A percentile compares a stretch with the other conserved stretches of the same genome.
These are phyloP conservation scores for Oryzias celebensis DNA, from an alignment of 2,113 vertebrate genomes.

Conservation along the genomic window DNA sequence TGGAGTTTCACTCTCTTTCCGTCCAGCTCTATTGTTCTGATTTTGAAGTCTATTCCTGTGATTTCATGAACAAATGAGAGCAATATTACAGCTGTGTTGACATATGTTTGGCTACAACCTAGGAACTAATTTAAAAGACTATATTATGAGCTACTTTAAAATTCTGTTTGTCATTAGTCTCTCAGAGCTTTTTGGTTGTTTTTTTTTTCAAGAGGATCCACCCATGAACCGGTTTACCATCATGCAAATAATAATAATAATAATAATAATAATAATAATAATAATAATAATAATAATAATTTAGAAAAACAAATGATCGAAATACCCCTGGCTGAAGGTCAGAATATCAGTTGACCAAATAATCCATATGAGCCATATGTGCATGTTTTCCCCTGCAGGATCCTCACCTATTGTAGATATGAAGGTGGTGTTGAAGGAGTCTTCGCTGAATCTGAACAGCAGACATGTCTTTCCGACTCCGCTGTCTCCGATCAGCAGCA, in stretches of 20 bases:
- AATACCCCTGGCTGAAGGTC: too few relatives aligned
- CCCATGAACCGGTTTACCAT: neutral
- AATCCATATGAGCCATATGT: neutral
- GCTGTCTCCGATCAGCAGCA: constrained; percentile 82
- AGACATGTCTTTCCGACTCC: constrained; percentile 85
- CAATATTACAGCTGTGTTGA: neutral
- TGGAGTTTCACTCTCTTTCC: constrained; percentile 98
- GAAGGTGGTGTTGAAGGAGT: constrained; percentile 85
- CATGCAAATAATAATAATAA: neutral
- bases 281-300: too few relatives aligned
- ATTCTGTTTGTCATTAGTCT: constrained; percentile 11
- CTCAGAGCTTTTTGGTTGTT: constrained; percentile 26
- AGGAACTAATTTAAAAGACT: too few relatives aligned
- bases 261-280: neutral
- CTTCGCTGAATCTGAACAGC: constrained; percentile 85
- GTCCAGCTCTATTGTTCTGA: constrained; percentile 95
- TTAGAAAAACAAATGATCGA: too few relatives aligned
- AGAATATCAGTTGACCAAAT: neutral
- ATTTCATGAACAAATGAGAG: constrained; percentile 25
- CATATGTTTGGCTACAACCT: too few relatives aligned
- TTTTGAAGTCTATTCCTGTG: constrained; percentile 98
- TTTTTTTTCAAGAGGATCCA: neutral
- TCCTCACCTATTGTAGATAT: constrained; percentile 85
- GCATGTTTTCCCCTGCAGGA: constrained; percentile 26
- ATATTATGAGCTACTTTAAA: neutral